Conservation (phyloP, 2,113 vertebrate species). For the Tringa solitaria region DNA sequence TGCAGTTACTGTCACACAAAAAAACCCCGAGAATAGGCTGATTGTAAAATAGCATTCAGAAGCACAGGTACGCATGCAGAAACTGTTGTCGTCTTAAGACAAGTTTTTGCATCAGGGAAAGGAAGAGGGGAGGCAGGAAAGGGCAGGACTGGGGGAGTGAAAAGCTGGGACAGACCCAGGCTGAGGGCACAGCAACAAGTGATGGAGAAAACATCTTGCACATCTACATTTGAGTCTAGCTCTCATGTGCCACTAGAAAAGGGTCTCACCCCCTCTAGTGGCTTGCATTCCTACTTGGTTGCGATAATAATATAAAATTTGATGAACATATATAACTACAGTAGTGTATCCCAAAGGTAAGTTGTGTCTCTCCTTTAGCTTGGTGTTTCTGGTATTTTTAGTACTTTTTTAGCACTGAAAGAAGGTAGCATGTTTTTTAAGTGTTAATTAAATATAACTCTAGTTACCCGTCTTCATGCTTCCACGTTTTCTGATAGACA, state of each 20-base stretch:
- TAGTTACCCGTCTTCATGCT: too few species aligned
- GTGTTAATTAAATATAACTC: not conserved
- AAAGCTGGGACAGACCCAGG: not conserved
- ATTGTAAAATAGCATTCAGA: not conserved
- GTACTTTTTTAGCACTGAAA: not conserved
- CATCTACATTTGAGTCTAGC: not conserved
- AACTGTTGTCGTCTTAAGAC: not conserved
- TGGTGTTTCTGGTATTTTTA: not conserved
- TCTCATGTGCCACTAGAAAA: not conserved
- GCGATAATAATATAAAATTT: not conserved
- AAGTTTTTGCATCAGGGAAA: not conserved
- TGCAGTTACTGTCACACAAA: not conserved
- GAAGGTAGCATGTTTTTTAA: not conserved
- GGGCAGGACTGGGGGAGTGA: not conserved
- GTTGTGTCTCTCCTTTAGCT: not conserved
- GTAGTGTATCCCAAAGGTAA: not conserved
- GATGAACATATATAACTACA: accelerated
- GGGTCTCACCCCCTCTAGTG: slow-evolving; percentile 4
- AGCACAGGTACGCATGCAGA: not conserved
- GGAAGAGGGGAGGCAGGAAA: not conserved
- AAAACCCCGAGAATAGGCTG: not conserved
- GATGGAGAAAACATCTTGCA: not conserved
- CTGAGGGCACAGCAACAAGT: not conserved
- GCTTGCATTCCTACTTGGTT: not conserved
- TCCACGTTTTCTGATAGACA: accelerated